Base-by-base conservation (phyloP, 2,888 invertebrate genomes). In the Conus canariensis region DNA sequence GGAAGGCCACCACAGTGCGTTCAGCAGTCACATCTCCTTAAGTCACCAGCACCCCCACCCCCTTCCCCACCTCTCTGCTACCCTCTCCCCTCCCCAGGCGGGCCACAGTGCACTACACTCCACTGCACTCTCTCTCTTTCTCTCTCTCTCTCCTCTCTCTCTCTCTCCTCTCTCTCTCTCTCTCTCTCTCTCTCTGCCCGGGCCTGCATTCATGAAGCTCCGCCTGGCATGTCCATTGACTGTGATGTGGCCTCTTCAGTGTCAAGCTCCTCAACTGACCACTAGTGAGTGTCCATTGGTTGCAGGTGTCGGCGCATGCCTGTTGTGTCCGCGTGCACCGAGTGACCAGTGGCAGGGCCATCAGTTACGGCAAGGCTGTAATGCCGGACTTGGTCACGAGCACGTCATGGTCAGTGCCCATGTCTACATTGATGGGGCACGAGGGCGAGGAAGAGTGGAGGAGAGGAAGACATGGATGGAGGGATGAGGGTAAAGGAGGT, bases 121-220 rank as follows among this genome's bases (percentile, higher is more conserved):
- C 60, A 64, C 60, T 16, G 16, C 30, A 30, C 83, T 56, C 83
- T 58, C 58, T 83, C 83, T 83, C 83, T 83, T n/a, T 58, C 83
- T 58, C 83, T 83, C 83, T 83, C 83, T 83, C 83, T 25, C 25
- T 30, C 56, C 83, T 25, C 25, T 30, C 56, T 30, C 25, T 30
- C 56, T 30, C 30, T 30, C 83, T 56, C 83, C 83, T 58, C 58
- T 83, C 83, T 83, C 83, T 83, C 58, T 58, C 83, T 58, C 83
- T 83, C 83, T 83, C 83, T 83, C 83, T 25, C 25, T 30, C 56
- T 30, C 25, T 30, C 56, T 30, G 45, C 9, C 77, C n/a, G 22
- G 16, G n/a, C 16, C 19, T n/a, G n/a, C 74, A n/a, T 74, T 74
- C 74, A 64, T 64, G 64, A 64, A 64, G 64, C 10, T 64, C 16